Conservation (phyloP, 2,797 vertebrate species). For the Dermochelys coriacea region DNA sequence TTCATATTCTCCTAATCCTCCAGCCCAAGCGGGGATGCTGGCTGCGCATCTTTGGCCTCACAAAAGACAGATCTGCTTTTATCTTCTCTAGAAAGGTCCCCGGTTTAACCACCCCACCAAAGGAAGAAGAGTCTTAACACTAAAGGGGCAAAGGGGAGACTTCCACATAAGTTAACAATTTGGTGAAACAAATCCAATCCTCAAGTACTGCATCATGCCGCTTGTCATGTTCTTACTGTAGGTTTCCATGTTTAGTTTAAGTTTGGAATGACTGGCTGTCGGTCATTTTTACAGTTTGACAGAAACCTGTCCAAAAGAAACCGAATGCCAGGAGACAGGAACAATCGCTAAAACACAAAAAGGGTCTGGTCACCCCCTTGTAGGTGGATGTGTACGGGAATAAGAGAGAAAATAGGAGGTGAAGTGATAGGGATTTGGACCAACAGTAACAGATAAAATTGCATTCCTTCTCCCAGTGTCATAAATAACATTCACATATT, state of each 20-base stretch:
- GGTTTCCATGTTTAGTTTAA: not conserved
- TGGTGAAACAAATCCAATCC: accelerated
- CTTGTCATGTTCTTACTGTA: accelerated
- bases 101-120: slow-evolving; percentile 23
- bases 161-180: not conserved
- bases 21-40: slow-evolving; percentile 54
- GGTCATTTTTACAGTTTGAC: accelerated
- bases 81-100: slow-evolving; percentile 29
- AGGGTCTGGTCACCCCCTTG: not conserved
- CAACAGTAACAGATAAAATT: slow-evolving; percentile 62
- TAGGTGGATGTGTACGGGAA: not conserved
- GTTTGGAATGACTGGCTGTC: not conserved
- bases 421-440: slow-evolving; percentile 45
- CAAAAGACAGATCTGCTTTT: slow-evolving; percentile 51
- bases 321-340: not conserved
- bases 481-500: slow-evolving; percentile 80
- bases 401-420: not conserved
- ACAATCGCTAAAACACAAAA: accelerated
- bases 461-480: slow-evolving; percentile 60
- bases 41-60: slow-evolving; percentile 63
- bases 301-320: not conserved
- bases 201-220: accelerated
- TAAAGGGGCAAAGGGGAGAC: slow-evolving; percentile 60
- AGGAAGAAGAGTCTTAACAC: slow-evolving; percentile 50
- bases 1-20: slow-evolving; percentile 78